Evolutionary conservation across 2,797 vertebrate genomes (phyloP).

Genomic region (Pogonophryne albipinna): DNA sequence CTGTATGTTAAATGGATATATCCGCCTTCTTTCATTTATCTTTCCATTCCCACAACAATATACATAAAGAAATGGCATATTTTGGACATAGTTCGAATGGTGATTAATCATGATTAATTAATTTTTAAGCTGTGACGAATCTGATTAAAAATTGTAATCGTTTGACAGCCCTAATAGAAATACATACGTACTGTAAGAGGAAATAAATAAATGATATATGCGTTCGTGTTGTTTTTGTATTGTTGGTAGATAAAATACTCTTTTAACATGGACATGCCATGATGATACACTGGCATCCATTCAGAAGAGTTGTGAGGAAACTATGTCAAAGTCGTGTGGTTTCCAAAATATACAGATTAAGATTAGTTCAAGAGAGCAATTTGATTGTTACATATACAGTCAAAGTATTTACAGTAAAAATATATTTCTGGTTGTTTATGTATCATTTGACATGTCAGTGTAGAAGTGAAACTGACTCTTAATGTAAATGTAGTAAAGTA

Average conservation of each 20-base stretch:
- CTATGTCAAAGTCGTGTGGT: not conserved
- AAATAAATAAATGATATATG: not conserved
- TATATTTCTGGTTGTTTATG: not conserved
- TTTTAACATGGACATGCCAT: not conserved
- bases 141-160: no score
- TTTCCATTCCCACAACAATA: no score
- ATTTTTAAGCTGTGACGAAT: no score
- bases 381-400: not conserved
- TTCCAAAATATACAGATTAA: not conserved
- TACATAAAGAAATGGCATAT: no score
- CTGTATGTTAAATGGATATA: no score
- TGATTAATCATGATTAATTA: no score
- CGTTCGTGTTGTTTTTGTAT: not conserved
- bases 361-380: not conserved
- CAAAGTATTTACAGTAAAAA: not conserved
- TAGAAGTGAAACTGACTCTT: constrained; percentile 5
- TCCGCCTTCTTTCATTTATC: no score
- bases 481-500: not conserved
- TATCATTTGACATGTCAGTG: not conserved
- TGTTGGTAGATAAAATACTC: not conserved
- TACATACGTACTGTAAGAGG: no score
- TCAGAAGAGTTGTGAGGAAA: not conserved
- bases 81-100: no score
- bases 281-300: not conserved
- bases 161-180: no score